Evolutionary conservation across 2,888 invertebrate genomes (phyloP).

Genomic region (Spicauda simplicius): DNA sequence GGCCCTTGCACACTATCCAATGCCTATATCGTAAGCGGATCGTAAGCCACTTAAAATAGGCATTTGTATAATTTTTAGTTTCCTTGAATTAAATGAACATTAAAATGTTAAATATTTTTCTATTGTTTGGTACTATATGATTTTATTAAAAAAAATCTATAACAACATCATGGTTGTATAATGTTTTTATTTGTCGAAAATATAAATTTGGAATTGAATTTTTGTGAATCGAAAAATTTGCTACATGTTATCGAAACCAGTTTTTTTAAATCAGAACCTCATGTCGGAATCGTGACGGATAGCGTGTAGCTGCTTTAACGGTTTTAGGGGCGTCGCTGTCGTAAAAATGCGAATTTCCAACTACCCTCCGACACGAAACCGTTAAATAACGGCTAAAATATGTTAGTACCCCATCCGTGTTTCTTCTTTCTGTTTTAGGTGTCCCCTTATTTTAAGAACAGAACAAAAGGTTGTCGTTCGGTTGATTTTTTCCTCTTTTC

Average conservation of each 20-base stretch:
- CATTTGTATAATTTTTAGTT: no score
- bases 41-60: no score
- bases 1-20: constrained; percentile 31
- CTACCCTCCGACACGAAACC: constrained; percentile 42
- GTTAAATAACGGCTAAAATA: constrained; percentile 43
- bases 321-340: constrained; percentile 37
- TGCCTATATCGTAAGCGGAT: not conserved
- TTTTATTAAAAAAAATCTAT: no score
- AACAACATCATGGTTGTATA: no score
- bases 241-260: no score
- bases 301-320: constrained; percentile 4
- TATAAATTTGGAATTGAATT: no score
- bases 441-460: constrained; percentile 24
- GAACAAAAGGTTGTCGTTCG: constrained; percentile 19
- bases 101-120: no score
- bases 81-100: no score
- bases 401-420: constrained; percentile 33
- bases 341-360: constrained; percentile 43
- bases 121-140: no score
- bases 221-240: no score
- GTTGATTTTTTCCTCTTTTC: constrained; percentile 17
- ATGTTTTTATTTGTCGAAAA: no score
- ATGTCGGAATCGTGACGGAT: constrained; percentile 23
- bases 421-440: constrained; percentile 24
- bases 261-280: no score